Percentiles rank a stretch among this genome's conserved stretches.
Evolutionary conservation across 2,113 vertebrate species (phyloP).

Genomic region (Haemorhous mexicanus): DNA sequence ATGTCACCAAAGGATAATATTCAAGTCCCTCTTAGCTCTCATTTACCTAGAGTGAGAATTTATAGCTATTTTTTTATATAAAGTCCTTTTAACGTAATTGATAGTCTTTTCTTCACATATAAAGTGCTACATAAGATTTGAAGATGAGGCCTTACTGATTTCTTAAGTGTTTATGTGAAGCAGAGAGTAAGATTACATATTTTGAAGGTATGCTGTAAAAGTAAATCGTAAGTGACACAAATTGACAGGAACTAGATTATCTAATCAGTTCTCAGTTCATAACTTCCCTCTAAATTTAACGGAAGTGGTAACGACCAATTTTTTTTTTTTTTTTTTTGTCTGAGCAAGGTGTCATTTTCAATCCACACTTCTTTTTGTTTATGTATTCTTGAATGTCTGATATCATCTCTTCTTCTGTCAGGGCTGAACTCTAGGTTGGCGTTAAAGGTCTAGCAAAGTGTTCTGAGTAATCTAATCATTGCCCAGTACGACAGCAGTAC

Average conservation of each 20-base stretch:
- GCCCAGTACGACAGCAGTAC: background rate
- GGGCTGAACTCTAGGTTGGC: background rate
- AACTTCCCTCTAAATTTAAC: slow-evolving; percentile 52
- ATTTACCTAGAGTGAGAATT: background rate
- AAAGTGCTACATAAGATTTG: background rate
- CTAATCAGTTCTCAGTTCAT: slow-evolving; percentile 25
- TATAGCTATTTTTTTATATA: background rate
- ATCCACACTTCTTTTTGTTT: slow-evolving; percentile 54
- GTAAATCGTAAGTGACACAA: slow-evolving; percentile 3
- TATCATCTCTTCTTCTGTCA: slow-evolving; percentile 45
- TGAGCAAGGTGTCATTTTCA: slow-evolving; percentile 25
- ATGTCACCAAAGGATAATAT: background rate
- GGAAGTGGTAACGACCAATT: slow-evolving; percentile 8
- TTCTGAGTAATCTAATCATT: slow-evolving; percentile 41
- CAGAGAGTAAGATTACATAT: background rate
- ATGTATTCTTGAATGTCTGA: slow-evolving; percentile 38
- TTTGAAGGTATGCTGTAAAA: slow-evolving; percentile 13
- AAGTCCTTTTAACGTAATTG: background rate
- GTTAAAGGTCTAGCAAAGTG: slow-evolving; percentile 41
- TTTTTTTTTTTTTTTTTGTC: slow-evolving; percentile 5
- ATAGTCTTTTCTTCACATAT: background rate
- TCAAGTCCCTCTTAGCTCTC: background rate
- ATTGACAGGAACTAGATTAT: slow-evolving; percentile 9
- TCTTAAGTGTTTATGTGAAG: background rate
- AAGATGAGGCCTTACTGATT: background rate